phyloP scores from a whole-genome alignment of 2,888 invertebrate genomes.

The Dugesia japonica region DNA sequence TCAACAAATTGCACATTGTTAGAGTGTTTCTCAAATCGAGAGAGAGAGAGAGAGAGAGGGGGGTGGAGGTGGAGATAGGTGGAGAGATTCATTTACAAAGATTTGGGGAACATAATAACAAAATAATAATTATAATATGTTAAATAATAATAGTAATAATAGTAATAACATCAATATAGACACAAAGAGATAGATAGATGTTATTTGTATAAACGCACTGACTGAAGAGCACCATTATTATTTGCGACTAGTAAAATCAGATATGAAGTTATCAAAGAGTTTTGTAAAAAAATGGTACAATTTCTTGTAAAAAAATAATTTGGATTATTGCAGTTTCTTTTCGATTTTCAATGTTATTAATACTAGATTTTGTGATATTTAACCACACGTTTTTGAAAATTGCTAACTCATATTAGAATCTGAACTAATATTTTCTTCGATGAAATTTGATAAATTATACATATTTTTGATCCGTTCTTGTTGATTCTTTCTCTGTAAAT shows the following conservation, averaged over 20 bases:
- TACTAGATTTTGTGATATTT: no score
- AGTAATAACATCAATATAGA: no score
- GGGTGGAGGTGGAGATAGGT: no score
- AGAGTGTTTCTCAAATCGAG: no score
- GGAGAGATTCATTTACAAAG: neutral
- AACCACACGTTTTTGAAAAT: no score
- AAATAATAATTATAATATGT: neutral
- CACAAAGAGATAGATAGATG: neutral
- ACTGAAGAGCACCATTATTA: conserved; percentile 5
- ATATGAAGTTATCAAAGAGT: neutral
- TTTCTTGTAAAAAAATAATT: neutral
- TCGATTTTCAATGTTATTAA: no score
- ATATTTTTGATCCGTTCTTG: conserved; percentile 6
- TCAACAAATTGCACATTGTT: neutral
- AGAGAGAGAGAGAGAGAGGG: no score
- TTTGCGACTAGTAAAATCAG: neutral
- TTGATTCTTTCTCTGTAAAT: conserved; percentile 1
- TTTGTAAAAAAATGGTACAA: neutral
- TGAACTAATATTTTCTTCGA: neutral
- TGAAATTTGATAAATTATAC: conserved; percentile 2
- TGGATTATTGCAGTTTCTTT: no score
- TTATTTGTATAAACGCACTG: neutral
- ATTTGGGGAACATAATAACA: neutral
- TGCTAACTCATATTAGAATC: conserved; percentile 13
- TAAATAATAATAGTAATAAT: no score